A percentile compares a stretch with the other conserved stretches of the same genome.
Evolutionary conservation across 2,888 invertebrate species (phyloP).

Genomic region (Melangyna quadrimaculata): DNA sequence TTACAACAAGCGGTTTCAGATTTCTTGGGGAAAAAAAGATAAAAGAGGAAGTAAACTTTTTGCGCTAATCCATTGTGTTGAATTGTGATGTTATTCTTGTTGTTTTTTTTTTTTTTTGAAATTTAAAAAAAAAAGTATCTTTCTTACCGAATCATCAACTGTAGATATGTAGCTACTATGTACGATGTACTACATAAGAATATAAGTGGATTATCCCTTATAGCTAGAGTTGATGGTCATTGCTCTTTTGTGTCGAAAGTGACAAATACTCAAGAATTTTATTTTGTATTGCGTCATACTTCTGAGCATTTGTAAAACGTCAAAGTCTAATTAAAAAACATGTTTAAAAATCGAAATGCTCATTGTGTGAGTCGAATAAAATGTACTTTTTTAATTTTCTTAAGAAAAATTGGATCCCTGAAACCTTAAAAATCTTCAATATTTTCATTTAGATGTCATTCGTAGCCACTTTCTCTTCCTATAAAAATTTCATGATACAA

Average conservation of each 20-base stretch:
- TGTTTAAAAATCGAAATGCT: background rate
- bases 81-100: background rate
- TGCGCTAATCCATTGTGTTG: background rate
- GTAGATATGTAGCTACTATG: too few relatives aligned
- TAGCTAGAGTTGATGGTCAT: background rate
- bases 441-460: too few relatives aligned
- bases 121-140: background rate
- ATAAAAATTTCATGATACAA: too few relatives aligned
- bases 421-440: too few relatives aligned
- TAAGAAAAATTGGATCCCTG: too few relatives aligned
- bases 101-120: background rate
- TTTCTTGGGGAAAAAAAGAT: background rate
- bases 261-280: background rate
- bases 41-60: background rate
- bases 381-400: too few relatives aligned
- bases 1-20: background rate
- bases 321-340: background rate
- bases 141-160: too few relatives aligned
- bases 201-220: constrained; percentile 4
- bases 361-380: too few relatives aligned
- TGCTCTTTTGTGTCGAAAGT: background rate
- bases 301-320: background rate
- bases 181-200: too few relatives aligned
- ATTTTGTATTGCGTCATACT: background rate
- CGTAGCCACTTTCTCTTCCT: too few relatives aligned